A percentile compares a stretch with the other conserved stretches of the same genome.
Evolutionary conservation across 23 tunicate genomes (phyloP).

Genomic region (Oikopleura dioica): DNA sequence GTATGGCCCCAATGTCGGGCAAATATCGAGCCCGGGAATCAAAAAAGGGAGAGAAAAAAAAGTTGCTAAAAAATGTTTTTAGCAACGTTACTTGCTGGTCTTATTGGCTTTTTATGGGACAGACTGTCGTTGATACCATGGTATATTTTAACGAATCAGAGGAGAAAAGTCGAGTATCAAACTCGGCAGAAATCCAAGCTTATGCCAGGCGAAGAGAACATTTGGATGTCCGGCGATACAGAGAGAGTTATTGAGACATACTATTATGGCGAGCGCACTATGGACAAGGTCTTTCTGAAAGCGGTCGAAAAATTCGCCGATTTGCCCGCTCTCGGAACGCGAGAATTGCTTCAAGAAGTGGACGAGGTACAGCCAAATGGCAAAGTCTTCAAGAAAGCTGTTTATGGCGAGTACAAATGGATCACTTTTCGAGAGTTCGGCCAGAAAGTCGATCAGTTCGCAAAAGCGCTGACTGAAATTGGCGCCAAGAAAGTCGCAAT

Average conservation of each 20-base stretch:
- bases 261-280: background rate
- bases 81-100: background rate
- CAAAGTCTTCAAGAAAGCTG: slow-evolving; percentile 86
- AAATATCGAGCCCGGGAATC: too few species aligned
- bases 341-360: slow-evolving; percentile 54
- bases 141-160: too few species aligned
- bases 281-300: slow-evolving; percentile 22
- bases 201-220: too few species aligned
- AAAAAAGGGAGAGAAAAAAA: too few species aligned
- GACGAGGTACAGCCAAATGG: slow-evolving; percentile 79
- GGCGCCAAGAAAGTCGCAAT: slow-evolving; percentile 46
- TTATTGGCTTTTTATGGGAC: slow-evolving; percentile 6
- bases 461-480: slow-evolving; percentile 27
- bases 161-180: too few species aligned
- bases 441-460: slow-evolving; percentile 23
- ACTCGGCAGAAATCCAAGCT: too few species aligned
- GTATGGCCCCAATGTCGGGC: too few species aligned
- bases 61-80: too few species aligned
- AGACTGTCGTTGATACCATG: slow-evolving; percentile 3
- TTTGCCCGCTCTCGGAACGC: slow-evolving; percentile 37
- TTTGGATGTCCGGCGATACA: too few species aligned
- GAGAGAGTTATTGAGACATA: slow-evolving; percentile 1
- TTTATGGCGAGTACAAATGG: slow-evolving; percentile 67
- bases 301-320: slow-evolving; percentile 24
- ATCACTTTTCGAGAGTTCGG: slow-evolving; percentile 25